phyloP scores from a whole-genome alignment of 2,113 vertebrate genomes.

The Tragelaphus buxtoni region DNA sequence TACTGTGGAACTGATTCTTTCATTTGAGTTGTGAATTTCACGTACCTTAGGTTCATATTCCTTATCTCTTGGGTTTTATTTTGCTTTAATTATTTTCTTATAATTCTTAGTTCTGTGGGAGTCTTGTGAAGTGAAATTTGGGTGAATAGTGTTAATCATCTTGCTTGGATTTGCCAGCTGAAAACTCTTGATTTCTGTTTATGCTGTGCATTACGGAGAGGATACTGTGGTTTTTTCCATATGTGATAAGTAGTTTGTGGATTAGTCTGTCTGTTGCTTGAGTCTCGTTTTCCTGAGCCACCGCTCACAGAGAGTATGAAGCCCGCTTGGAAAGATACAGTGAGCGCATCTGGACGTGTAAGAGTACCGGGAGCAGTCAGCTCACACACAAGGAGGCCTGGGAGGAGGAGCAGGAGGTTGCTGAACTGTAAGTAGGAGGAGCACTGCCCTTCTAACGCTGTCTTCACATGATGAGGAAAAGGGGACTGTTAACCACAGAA shows the following conservation, averaged over 20 bases:
- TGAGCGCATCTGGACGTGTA: constrained; percentile 97
- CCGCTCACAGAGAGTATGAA: constrained; percentile 90
- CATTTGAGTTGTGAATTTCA: background rate
- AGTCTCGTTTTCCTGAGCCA: constrained; percentile 86
- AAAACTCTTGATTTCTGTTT: background rate
- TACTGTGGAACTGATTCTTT: background rate
- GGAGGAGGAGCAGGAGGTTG: constrained; percentile 99
- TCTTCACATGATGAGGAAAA: background rate
- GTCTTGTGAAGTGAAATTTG: background rate
- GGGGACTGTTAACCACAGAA: background rate
- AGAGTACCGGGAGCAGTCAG: constrained; percentile 97
- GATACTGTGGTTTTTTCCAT: background rate
- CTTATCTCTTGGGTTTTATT: background rate
- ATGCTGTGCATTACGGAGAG: background rate
- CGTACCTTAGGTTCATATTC: background rate
- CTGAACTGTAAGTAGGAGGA: constrained; percentile 92
- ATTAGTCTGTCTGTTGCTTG: background rate
- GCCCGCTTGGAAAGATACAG: constrained; percentile 89
- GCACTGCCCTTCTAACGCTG: background rate
- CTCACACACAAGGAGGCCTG: constrained; percentile 98
- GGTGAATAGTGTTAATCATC: background rate
- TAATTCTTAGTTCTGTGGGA: background rate
- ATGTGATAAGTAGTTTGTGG: background rate
- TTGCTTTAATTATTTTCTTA: constrained; percentile 1
- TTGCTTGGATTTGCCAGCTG: background rate